Evolutionary conservation across 2,888 invertebrate genomes (phyloP), one percentile per base, ranked within the genome.

Genomic region (Luperina testacea): DNA sequence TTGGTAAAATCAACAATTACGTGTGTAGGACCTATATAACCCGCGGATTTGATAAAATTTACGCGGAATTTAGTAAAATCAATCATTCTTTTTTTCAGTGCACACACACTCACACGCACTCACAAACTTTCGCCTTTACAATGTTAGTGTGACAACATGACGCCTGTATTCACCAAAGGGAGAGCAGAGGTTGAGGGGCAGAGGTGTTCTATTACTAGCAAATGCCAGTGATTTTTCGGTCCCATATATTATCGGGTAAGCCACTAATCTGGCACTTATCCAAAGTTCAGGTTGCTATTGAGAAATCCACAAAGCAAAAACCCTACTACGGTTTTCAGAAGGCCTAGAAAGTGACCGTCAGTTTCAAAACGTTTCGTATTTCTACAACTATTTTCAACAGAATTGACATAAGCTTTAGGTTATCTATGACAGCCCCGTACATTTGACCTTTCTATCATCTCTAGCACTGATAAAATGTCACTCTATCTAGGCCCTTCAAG

Each of bases 141-240:
- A 38, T 38, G 4, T 38, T 2, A 38, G 38, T 38, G 38, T 38
- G 38, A 38, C n/a, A 57, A 57, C 57, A 57, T n/a, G 2, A 57
- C 57, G 4, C 9, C 2, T n/a, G 4, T n/a, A 57, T 57, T 11
- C n/a, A 8, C 1, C 20, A 57, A 57, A 57, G 9, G 11, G n/a
- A 3, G 9, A 3, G 0, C 24, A 24, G 57, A 9, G 8, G 20
- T 2, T 38, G 4, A 38, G 11, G 4, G 3, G 0, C n/a, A n/a
- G 57, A 3, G 8, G 9, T 3, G 24, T 57, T 57, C 57, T 57
- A 48, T 48, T 57, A 24, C 24, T 24, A 9, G 9, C 8, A 57
- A 24, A 2, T 8, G 1, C 9, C 57, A 57, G 57, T 24, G 24
- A 24, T 6, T 17, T 51, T 51, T 51, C 20, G 20, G 48, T 48